Conservation (phyloP, 2,888 invertebrate genomes). For the Seira ritae region DNA sequence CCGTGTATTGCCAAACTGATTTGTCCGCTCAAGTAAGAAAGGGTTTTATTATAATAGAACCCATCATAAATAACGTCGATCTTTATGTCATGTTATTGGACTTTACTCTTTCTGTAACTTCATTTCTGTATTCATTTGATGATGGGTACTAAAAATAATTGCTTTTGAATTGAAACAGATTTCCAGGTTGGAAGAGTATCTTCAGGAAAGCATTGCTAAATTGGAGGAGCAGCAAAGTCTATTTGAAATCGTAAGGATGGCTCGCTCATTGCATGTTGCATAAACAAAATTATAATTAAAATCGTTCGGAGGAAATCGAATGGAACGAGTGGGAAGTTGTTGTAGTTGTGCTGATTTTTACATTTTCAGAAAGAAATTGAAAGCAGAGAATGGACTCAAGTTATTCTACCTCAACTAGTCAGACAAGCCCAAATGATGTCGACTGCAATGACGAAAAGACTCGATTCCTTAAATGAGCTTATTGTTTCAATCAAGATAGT, state of each 20-base stretch:
- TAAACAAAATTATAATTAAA: no score
- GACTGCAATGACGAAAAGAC: constrained; percentile 61
- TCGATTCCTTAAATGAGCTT: constrained; percentile 65
- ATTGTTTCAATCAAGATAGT: constrained; percentile 61
- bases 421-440: constrained; percentile 61
- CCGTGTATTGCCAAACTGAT: constrained; percentile 70
- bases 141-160: no score
- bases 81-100: no score
- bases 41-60: background rate
- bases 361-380: constrained; percentile 69
- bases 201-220: constrained; percentile 71
- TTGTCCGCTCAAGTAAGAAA: constrained; percentile 60
- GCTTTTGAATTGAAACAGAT: constrained; percentile 53
- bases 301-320: no score
- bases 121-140: no score
- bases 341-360: constrained; percentile 19
- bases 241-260: constrained; percentile 69
- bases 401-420: constrained; percentile 66
- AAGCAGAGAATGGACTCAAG: constrained; percentile 63
- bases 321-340: no score
- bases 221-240: constrained; percentile 71
- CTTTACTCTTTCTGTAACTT: no score
- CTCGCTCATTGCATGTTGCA: no score
- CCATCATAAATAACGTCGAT: background rate
- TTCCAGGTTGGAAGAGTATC: constrained; percentile 69